These are phyloP conservation scores for Steinernema khuongi DNA, from an alignment of 1,140 invertebrate species.

Conservation along the genomic window DNA sequence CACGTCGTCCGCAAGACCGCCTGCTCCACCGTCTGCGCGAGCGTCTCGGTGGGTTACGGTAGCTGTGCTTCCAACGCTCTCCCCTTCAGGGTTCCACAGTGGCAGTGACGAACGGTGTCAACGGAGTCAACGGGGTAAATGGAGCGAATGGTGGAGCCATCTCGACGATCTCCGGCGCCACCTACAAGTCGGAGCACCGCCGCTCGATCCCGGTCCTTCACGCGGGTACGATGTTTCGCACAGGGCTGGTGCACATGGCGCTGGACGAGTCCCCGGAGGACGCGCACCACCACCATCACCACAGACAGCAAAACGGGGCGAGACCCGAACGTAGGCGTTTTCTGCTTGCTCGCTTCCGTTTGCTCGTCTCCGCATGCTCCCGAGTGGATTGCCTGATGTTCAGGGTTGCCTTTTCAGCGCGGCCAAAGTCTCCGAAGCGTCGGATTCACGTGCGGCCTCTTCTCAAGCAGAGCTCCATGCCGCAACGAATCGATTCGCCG, in stretches of 20 bases:
- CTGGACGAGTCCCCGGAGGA: not conserved
- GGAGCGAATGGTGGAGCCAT: no score
- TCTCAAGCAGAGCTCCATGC: not conserved
- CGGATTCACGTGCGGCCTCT: not conserved
- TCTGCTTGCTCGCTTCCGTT: not conserved
- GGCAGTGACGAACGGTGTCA: conserved; percentile 11
- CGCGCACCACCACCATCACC: not conserved
- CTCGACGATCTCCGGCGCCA: not conserved
- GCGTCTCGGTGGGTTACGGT: not conserved
- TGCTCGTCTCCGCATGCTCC: not conserved
- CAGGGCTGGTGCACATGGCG: not conserved
- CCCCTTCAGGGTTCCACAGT: not conserved
- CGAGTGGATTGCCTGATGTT: not conserved
- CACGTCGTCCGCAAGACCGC: conserved; percentile 16
- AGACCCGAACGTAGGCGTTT: not conserved
- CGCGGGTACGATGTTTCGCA: not conserved
- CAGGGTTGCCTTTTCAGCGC: not conserved
- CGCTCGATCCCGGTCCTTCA: not conserved
- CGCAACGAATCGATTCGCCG: not conserved
- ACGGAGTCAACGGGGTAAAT: conserved; percentile 11
- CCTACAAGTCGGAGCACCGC: not conserved
- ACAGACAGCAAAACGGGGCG: not conserved
- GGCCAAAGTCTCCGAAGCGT: not conserved
- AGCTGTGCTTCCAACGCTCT: conserved; percentile 10
- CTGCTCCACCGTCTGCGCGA: not conserved